Evolutionary conservation across 2,797 vertebrate species (phyloP), one percentile per base, ranked within the genome.

Genomic region (Galagoides demidoff): DNA sequence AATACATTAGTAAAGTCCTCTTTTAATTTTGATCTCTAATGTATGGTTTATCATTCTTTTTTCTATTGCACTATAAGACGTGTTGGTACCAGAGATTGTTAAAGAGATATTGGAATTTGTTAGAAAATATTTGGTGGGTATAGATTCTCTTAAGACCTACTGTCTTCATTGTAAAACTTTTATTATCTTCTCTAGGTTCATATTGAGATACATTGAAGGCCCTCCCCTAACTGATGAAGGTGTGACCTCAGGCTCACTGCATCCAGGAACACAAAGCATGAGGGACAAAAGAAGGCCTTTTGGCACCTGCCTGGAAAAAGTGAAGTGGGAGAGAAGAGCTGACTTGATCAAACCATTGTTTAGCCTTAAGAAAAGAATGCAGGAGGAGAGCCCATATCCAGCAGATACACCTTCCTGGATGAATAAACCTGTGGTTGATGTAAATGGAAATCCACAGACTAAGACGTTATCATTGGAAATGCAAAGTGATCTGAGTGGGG

Each of bases 381-480:
- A 39, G 29, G 66, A 97, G 90, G 97, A 84, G 93, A 81, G 84
- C 73, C 79, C 89, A 85, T 61, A 57, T 76, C 94, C 95, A 29
- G 81, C 71, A 43, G 63, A 16, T 0, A 0, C 55, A 5, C 94
- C 76, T 95, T 97, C 96, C 59, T 0, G 73, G 88, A 68, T 64
- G 66, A 94, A 85, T 87, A 66, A 11, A 52, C 92, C 95, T 93
- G 92, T 23, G 0, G 92, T 66, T 19, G 52, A 27, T 45, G 10
- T 45, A 0, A 81, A 73, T 66, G 96, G 90, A 94, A 79, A 94
- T 94, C 96, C 98, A 95, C 98, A 92, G 37, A 85, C 90, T 13
- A 93, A 95, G 66, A 88, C 73, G 0, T n/a, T 86, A 43, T 85
- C 93, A 76, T 64, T 85, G 84, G 97, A 95, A 83, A 95, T 85